Conservation (phyloP, 2,797 vertebrate genomes). For the Euthynnus affinis region DNA sequence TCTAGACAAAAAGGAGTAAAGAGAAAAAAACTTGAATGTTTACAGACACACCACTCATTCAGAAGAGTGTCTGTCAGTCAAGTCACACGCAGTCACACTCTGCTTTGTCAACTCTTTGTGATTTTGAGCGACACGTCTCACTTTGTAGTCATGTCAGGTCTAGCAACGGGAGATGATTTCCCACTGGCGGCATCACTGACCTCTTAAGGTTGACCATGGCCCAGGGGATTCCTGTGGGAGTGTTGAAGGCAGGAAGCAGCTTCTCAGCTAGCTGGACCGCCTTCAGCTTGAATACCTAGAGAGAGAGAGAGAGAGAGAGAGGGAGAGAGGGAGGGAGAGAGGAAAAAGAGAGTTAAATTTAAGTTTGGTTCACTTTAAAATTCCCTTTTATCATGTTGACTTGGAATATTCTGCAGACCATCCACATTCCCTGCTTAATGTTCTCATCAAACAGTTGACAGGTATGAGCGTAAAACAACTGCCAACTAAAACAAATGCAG, state of each 20-base stretch:
- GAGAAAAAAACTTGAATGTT: not conserved
- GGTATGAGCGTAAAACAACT: slow-evolving; percentile 33
- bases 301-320: slow-evolving; percentile 28
- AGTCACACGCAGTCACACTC: not conserved
- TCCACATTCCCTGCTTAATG: slow-evolving; percentile 15
- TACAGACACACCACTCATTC: not conserved
- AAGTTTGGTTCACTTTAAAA: not conserved
- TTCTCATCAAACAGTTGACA: slow-evolving; percentile 20
- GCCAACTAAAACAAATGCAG: slow-evolving; percentile 37
- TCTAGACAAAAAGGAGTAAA: not conserved
- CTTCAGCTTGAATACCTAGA: slow-evolving; percentile 97
- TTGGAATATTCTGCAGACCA: not conserved
- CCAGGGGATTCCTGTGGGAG: slow-evolving; percentile 98
- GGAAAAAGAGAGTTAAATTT: not conserved
- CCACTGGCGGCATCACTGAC: slow-evolving; percentile 75
- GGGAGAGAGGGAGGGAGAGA: slow-evolving; percentile 24
- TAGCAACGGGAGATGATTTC: not conserved
- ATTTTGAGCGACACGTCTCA: slow-evolving; percentile 1
- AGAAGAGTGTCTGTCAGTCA: not conserved
- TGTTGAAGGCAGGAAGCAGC: slow-evolving; percentile 98
- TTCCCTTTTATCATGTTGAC: not conserved
- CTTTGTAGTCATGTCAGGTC: slow-evolving; percentile 1
- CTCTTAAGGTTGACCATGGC: slow-evolving; percentile 99
- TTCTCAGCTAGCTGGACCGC: slow-evolving; percentile 97
- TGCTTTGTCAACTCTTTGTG: not conserved